phyloP scores from a whole-genome alignment of 2,113 vertebrate genomes.

The Balaeniceps rex region DNA sequence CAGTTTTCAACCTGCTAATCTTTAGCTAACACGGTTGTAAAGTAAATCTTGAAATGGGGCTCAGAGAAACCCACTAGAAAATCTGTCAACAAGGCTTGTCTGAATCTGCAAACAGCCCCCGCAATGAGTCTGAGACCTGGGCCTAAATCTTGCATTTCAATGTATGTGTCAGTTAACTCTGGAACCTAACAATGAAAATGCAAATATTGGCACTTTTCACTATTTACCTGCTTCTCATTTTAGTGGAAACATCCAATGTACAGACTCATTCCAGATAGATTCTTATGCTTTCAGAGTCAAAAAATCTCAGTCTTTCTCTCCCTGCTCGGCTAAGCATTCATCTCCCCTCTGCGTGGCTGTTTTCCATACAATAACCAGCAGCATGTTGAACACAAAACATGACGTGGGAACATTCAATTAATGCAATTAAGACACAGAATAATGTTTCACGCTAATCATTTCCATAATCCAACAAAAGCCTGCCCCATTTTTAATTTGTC shows the following conservation, averaged over 20 bases:
- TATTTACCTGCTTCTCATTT: not conserved
- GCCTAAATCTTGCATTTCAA: not conserved
- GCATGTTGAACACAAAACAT: not conserved
- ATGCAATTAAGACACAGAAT: not conserved
- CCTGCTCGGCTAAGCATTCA: not conserved
- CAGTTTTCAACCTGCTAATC: not conserved
- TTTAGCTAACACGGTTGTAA: not conserved
- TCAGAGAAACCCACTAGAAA: not conserved
- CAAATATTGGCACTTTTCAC: not conserved
- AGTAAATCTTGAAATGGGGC: not conserved
- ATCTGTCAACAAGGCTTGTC: not conserved
- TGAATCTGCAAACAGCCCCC: not conserved
- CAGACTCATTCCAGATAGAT: not conserved
- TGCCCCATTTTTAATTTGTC: conserved; percentile 29
- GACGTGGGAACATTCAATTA: not conserved
- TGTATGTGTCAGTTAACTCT: not conserved
- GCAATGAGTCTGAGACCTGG: not conserved
- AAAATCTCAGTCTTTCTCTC: not conserved
- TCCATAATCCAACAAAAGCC: conserved; percentile 36
- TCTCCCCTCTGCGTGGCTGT: not conserved
- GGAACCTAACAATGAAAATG: not conserved
- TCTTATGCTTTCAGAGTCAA: not conserved
- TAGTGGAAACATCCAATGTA: not conserved
- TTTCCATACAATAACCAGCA: not conserved
- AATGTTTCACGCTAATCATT: not conserved